These are phyloP conservation scores for human (Homo sapiens) DNA, from an alignment of 2,113 vertebrate genomes.

Conservation along the genomic window GRCh38 chr5:25717001-25717500, in stretches of 20 bases:
- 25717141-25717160: rapidly evolving
- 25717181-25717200: not conserved
- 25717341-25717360: not conserved
- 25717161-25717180: not conserved
- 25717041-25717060: not conserved
- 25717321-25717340: not conserved
- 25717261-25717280: not conserved
- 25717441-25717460: not conserved
- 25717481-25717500: not conserved
- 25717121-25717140: not conserved
- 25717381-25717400: not conserved
- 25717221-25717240: not conserved
- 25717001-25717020: not conserved
- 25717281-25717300: constrained; percentile 6
- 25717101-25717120: not conserved
- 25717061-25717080: not conserved
- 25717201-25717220: not conserved
- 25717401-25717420: not conserved
- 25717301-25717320: not conserved
- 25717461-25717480: rapidly evolving
- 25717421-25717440: not conserved
- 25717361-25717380: not conserved
- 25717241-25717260: not conserved
- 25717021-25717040: not conserved
- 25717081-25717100: not conserved